Conservation (phyloP, 2,888 invertebrate genomes). For the Acheta domesticus region DNA sequence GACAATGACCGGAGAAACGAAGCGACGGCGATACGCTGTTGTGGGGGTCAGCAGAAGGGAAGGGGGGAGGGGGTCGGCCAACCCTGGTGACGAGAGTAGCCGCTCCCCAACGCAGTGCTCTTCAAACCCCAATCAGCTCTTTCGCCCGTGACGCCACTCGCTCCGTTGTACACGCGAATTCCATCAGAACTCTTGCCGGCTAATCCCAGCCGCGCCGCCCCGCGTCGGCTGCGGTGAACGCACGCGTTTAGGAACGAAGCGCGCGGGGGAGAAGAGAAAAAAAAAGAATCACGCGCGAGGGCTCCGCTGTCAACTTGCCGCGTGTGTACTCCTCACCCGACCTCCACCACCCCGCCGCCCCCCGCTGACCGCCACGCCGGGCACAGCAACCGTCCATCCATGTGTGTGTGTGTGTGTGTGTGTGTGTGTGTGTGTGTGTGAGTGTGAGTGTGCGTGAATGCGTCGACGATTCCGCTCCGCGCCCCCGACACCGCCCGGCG, state of each 20-base stretch:
- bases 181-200: slow-evolving; percentile 36
- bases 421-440: not conserved
- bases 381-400: not conserved
- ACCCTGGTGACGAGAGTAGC: too few relatives aligned
- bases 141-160: slow-evolving; percentile 36
- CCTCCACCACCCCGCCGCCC: slow-evolving; percentile 23
- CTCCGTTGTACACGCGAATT: slow-evolving; percentile 36
- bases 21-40: too few relatives aligned
- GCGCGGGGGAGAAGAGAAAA: not conserved
- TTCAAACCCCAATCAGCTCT: slow-evolving; percentile 38
- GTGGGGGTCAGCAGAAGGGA: too few relatives aligned
- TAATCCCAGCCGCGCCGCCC: not conserved
- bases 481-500: slow-evolving; percentile 21
- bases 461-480: not conserved
- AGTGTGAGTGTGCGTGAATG: not conserved
- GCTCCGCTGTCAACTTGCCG: slow-evolving; percentile 10
- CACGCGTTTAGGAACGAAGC: not conserved
- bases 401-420: not conserved
- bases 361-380: slow-evolving; percentile 19
- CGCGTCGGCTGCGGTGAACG: slow-evolving; percentile 22
- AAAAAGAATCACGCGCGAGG: not conserved
- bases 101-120: slow-evolving; percentile 26
- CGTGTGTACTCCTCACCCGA: slow-evolving; percentile 21
- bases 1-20: not conserved
- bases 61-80: too few relatives aligned